A percentile compares a stretch with the other conserved stretches of the same genome.
Conservation (phyloP, 2,797 vertebrate species). For the Anguilla anguilla region DNA sequence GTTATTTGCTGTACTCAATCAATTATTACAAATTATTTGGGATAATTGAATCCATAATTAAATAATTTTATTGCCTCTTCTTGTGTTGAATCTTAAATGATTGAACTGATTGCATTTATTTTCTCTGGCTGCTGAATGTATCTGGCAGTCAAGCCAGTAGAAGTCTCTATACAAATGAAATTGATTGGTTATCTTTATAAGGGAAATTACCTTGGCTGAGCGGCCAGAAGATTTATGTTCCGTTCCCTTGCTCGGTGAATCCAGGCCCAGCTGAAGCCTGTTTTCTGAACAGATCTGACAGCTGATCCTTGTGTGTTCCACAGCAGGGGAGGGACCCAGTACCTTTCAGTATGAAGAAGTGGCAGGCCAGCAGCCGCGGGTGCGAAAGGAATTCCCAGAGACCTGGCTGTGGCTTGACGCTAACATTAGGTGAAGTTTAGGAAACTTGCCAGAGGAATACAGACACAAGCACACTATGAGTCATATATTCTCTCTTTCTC, state of each 20-base stretch:
- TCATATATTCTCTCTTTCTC: neutral
- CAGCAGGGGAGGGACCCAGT: slow-evolving; percentile 36
- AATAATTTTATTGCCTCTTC: neutral
- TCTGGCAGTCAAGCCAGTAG: neutral
- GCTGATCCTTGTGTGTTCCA: slow-evolving; percentile 26
- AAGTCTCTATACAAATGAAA: neutral
- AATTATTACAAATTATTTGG: neutral
- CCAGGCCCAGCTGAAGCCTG: neutral
- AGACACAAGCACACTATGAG: neutral
- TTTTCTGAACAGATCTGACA: neutral
- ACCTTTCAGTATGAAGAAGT: fast-evolving
- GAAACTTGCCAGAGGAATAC: neutral
- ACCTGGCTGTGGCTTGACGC: slow-evolving; percentile 88
- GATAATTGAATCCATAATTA: neutral
- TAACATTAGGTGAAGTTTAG: slow-evolving; percentile 68
- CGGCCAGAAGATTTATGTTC: neutral
- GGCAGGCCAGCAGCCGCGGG: slow-evolving; percentile 34
- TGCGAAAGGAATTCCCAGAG: slow-evolving; percentile 82
- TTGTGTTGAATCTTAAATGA: neutral
- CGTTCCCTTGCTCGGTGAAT: neutral
- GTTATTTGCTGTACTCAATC: neutral
- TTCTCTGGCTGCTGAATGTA: neutral
- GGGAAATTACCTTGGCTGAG: neutral
- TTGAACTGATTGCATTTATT: neutral
- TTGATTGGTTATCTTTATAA: neutral